phyloP scores from a whole-genome alignment of 2,888 invertebrate genomes.

The Tolmerus cingulatus region DNA sequence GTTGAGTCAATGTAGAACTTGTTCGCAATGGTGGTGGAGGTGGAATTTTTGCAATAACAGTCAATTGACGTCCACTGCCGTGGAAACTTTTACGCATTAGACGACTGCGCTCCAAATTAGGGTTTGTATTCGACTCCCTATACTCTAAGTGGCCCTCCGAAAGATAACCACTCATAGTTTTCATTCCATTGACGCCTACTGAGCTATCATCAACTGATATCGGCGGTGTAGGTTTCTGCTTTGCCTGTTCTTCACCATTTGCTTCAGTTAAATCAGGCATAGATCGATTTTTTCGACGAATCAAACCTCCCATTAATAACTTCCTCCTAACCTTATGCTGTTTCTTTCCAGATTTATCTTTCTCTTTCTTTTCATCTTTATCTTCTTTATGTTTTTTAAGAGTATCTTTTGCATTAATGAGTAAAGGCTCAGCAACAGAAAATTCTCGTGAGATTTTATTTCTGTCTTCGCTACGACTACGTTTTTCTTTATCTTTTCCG shows the following conservation, averaged over 20 bases:
- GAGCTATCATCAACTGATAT: conserved; percentile 78
- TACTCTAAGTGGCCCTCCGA: conserved; percentile 89
- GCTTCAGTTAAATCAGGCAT: conserved; percentile 92
- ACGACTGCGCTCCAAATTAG: conserved; percentile 84
- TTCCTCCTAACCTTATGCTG: conserved; percentile 90
- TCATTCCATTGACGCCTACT: conserved; percentile 69
- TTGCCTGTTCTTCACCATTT: conserved; percentile 64
- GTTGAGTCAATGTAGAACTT: conserved; percentile 77
- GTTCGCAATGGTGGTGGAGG: conserved; percentile 87
- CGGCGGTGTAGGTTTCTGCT: conserved; percentile 60
- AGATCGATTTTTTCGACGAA: conserved; percentile 86
- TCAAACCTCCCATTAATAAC: conserved; percentile 87
- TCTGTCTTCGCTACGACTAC: conserved; percentile 86
- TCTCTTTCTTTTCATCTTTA: conserved; percentile 69
- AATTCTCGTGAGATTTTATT: conserved; percentile 78
- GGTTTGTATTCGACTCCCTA: conserved; percentile 72
- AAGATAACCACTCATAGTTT: conserved; percentile 77
- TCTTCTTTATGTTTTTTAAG: conserved; percentile 69
- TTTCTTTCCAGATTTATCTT: conserved; percentile 83
- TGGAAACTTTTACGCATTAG: conserved; percentile 90
- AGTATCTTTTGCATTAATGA: conserved; percentile 65
- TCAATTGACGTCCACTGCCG: conserved; percentile 82
- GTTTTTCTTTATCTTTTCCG: conserved; percentile 78
- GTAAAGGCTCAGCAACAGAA: conserved; percentile 70
- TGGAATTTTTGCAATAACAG: conserved; percentile 83